Evolutionary conservation across 2,113 vertebrate genomes (phyloP), one percentile per base, ranked within the genome.

Genomic region (Aldabrachelys gigantea): DNA sequence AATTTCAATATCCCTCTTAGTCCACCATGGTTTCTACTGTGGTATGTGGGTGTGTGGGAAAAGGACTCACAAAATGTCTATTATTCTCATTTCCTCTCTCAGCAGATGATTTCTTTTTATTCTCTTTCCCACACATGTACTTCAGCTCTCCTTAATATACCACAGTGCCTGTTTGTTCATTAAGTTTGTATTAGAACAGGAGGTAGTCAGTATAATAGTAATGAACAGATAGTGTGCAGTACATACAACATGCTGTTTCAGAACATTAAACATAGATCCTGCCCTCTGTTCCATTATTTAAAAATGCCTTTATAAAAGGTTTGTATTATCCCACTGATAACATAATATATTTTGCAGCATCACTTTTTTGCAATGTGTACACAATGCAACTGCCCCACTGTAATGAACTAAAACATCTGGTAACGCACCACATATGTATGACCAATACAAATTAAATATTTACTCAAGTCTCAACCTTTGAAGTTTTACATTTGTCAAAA

Each of bases 101-200:
- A 91, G 79, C 50, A 72, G 31, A 5, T 72, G 31, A 84, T 92
- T 90, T 87, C 80, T 89, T 80, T 86, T 93, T 87, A 83, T 93
- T 93, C 56, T 41, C 49, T 93, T 90, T 82, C 83, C 88, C 84
- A 90, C 69, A 87, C 87, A 90, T 69, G 56, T 87, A 87, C 88
- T 81, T 93, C 82, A 79, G 85, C 54, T 86, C 56, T 89, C 22
- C 17, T 87, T 91, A 80, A 87, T 80, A 91, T 84, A 80, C 29
- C 57, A n/a, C 80, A 95, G 17, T 56, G 31, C 35, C 29, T 93
- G 1, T 65, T 56, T 85, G 44, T 95, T 95, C 57, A 47, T 92
- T 84, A 92, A 72, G 8, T 85, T 96, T 91, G 10, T 86, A 65
- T 88, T 94, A 69, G 62, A 59, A 69, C 38, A 57, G 93, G 29